Evolutionary conservation across 2,113 vertebrate species (phyloP), one percentile per base, ranked within the genome.

Genomic region (Chascanopsetta lugubris): DNA sequence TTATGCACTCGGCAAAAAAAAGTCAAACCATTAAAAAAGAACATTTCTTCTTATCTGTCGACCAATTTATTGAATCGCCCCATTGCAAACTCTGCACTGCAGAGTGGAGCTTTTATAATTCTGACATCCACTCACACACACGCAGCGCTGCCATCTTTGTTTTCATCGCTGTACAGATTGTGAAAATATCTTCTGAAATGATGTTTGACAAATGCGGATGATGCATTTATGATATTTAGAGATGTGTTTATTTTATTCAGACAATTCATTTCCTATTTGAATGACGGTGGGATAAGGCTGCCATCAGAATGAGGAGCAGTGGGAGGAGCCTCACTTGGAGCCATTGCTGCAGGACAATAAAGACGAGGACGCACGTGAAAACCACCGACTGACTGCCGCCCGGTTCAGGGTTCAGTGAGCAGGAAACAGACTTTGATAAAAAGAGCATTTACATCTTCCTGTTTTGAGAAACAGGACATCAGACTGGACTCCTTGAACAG

Each of bases 241-340:
- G 87, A 92, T 92, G 89, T 92, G 87, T 93, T 92, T 72, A 72
- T 94, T 94, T 94, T 90, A 91, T 90, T 89, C 84, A 94, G 85
- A 92, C 75, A 78, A 85, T 86, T 91, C 87, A 89, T 83, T 81
- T 77, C 83, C 75, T 87, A 51, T 88, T 75, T 87, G 82, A 87
- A 82, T 75, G 74, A 64, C 66, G 54, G 47, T 48, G 71, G 79
- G 78, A 75, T 69, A 64, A 88, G 89, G 73, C 86, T 65, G 84
- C 91, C 93, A 82, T 88, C 91, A 89, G 86, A 90, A 90, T 90
- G 79, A 88, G 92, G 93, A 85, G 65, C 67, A 50, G 80, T 29
- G 32, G 56, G 71, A 65, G 36, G 82, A 82, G n/a, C 42, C 68
- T 92, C 92, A 92, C 93, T 90, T 86, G 82, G 82, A 90, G 92